Percentiles rank a stretch among this genome's conserved stretches.
These are phyloP conservation scores for Hypsibius dujardini DNA, from an alignment of 1,140 invertebrate species.

Conservation along the genomic window DNA sequence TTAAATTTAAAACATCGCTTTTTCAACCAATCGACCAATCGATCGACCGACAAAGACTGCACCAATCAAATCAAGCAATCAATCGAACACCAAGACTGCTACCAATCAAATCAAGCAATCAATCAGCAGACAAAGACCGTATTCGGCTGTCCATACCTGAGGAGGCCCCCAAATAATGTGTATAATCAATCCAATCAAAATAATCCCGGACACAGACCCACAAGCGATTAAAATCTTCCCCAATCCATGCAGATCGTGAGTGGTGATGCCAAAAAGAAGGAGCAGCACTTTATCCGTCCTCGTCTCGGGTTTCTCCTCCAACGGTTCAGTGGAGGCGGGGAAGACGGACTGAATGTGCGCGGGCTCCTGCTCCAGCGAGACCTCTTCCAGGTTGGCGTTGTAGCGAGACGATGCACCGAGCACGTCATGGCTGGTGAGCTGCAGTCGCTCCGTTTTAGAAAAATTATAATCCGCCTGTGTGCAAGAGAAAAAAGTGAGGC, in stretches of 20 bases:
- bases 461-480: neutral
- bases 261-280: neutral
- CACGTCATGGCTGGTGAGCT: neutral
- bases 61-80: no score
- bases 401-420: neutral
- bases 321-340: neutral
- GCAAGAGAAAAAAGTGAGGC: neutral
- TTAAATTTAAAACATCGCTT: no score
- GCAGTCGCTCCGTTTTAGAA: neutral
- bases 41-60: slow-evolving; percentile 16
- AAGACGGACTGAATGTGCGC: neutral
- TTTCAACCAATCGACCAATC: neutral
- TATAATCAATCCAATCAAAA: slow-evolving; percentile 31
- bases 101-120: no score
- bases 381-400: neutral
- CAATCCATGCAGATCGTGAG: slow-evolving; percentile 21
- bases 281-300: neutral
- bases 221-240: slow-evolving; percentile 29
- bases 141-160: slow-evolving; percentile 27
- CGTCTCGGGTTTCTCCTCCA: neutral
- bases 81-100: no score
- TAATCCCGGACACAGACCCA: slow-evolving; percentile 28
- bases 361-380: neutral
- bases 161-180: slow-evolving; percentile 31
- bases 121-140: neutral